Conservation (phyloP, 1,140 invertebrate genomes). For the Papilio polytes region DNA sequence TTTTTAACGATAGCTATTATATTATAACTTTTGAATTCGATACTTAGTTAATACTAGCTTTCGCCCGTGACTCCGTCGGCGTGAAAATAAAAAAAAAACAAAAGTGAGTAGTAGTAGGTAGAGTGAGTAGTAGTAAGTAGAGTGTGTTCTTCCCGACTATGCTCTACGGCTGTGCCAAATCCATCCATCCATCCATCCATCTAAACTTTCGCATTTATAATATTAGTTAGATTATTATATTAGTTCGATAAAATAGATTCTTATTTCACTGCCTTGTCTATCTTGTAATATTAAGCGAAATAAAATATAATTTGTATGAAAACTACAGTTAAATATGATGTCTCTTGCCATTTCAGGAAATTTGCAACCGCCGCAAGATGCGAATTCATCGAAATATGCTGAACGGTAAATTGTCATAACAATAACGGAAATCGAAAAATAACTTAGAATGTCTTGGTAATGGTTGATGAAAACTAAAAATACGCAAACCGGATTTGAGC, state of each 20-base stretch:
- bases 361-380: not conserved
- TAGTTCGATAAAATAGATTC: too few relatives aligned
- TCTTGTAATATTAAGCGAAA: not conserved
- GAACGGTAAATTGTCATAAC: not conserved
- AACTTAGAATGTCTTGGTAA: not conserved
- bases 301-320: not conserved
- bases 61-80: too few relatives aligned
- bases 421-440: constrained; percentile 22
- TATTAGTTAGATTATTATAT: too few relatives aligned
- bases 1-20: not conserved
- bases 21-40: not conserved
- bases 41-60: too few relatives aligned
- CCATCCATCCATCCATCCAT: too few relatives aligned
- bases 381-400: not conserved
- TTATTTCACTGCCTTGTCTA: too few relatives aligned
- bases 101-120: too few relatives aligned
- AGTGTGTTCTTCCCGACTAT: too few relatives aligned
- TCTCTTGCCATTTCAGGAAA: not conserved
- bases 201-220: too few relatives aligned
- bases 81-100: too few relatives aligned
- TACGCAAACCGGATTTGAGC: not conserved
- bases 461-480: not conserved
- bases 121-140: too few relatives aligned
- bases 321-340: not conserved
- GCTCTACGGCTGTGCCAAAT: too few relatives aligned